phyloP scores from a whole-genome alignment of 2,888 invertebrate genomes.

The Phoenoteleia sp. region DNA sequence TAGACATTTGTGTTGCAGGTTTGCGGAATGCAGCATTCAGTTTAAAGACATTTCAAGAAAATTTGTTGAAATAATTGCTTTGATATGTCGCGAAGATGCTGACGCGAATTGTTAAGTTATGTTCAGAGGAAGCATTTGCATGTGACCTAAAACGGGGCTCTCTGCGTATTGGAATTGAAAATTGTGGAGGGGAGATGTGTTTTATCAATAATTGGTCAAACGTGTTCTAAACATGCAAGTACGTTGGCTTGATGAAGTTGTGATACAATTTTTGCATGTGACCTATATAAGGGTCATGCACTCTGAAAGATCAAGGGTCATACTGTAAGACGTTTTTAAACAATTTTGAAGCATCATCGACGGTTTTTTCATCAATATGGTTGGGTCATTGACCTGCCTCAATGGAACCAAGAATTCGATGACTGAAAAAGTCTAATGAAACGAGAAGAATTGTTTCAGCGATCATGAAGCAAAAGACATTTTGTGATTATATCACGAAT shows the following conservation, averaged over 20 bases:
- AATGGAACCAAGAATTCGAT: too few relatives aligned
- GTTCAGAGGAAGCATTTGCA: slow-evolving; percentile 24
- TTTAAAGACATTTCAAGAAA: slow-evolving; percentile 18
- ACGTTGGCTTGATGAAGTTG: slow-evolving; percentile 19
- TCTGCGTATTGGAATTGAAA: slow-evolving; percentile 55
- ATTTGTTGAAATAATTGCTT: slow-evolving; percentile 37
- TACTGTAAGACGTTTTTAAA: too few relatives aligned
- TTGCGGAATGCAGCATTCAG: slow-evolving; percentile 18
- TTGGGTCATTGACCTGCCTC: too few relatives aligned
- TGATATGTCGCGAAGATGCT: slow-evolving; percentile 25
- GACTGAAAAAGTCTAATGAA: too few relatives aligned
- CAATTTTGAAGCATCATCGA: too few relatives aligned
- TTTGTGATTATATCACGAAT: too few relatives aligned
- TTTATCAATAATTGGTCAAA: slow-evolving; percentile 65
- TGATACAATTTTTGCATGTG: slow-evolving; percentile 41
- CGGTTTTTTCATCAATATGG: too few relatives aligned
- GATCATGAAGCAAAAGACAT: too few relatives aligned
- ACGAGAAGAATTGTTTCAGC: too few relatives aligned
- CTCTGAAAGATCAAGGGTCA: too few relatives aligned
- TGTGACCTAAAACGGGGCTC: slow-evolving; percentile 48
- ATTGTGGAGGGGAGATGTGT: slow-evolving; percentile 41
- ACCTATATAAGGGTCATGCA: slow-evolving; percentile 27
- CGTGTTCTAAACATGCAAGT: slow-evolving; percentile 55
- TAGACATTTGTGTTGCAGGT: slow-evolving; percentile 33
- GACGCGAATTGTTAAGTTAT: slow-evolving; percentile 12